Base-by-base conservation (phyloP, 2,797 vertebrate genomes). In the Carapus acus region DNA sequence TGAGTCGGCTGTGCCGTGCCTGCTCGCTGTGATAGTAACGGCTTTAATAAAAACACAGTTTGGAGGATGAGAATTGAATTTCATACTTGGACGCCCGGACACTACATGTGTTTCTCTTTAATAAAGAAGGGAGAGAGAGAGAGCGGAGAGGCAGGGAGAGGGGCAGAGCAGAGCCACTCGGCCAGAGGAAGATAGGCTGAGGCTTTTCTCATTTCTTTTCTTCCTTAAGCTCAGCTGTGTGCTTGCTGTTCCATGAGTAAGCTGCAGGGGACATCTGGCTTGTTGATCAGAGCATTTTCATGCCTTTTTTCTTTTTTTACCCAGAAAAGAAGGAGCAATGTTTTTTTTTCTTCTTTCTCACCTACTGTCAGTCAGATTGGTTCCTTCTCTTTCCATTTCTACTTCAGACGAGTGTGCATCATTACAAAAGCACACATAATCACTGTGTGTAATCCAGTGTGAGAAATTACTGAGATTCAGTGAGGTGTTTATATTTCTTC, bases 31-130 rank as follows among this genome's bases (percentile, higher is more conserved):
- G 86, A 89, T 88, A 87, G 83, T 78, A 82, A 75, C 70, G 37
- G 78, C 80, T 88, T 86, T 88, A 85, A 86, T 86, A 87, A 86
- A 83, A 85, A 85, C 82, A 84, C 73, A 41, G 82, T 86, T 83
- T 81, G 78, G 74, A 65, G 83, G 82, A 87, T 83, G 83, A 85
- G 83, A 86, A 88, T 85, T 87, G 85, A 88, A 88, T 89, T 87
- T 88, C 87, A 89, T 86, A 85, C 86, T 86, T 87, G 86, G 83
- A 73, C 70, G 86, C 83, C 42, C 71, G 65, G 60, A 78, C 80
- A 80, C 83, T 85, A 85, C 85, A 87, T 85, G 85, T 87, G 85
- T 86, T 88, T 86, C 84, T 83, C 79, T 83, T 86, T 86, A 87
- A 87, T 87, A 84, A 85, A 85, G 81, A 79, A 71, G 73, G 68